phyloP scores from a whole-genome alignment of 2,797 vertebrate genomes.

The Cichlasoma orientale region DNA sequence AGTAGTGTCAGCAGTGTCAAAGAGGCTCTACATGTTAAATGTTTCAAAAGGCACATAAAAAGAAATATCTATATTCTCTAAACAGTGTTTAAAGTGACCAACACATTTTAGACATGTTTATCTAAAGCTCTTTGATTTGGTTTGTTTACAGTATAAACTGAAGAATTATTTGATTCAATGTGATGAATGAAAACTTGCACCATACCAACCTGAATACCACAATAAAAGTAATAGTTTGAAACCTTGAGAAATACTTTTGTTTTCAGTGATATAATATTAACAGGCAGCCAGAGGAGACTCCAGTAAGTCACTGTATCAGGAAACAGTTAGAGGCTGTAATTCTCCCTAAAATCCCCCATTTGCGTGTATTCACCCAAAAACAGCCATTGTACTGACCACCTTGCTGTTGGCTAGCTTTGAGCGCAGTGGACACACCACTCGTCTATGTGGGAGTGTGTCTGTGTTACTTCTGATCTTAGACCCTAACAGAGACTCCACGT shows the following conservation, averaged over 20 bases:
- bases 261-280: background rate
- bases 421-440: background rate
- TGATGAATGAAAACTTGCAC: background rate
- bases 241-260: background rate
- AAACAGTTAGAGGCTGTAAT: background rate
- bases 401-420: conserved; percentile 1
- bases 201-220: background rate
- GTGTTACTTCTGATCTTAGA: background rate
- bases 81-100: background rate
- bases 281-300: background rate
- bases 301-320: background rate
- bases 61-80: background rate
- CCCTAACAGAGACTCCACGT: background rate
- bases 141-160: background rate
- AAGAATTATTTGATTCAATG: background rate
- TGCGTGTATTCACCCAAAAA: conserved; percentile 7
- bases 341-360: background rate
- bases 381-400: conserved; percentile 2
- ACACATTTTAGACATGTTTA: background rate
- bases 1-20: background rate
- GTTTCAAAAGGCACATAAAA: conserved; percentile 4
- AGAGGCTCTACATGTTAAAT: background rate
- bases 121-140: background rate
- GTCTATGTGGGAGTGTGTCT: background rate
- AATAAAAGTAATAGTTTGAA: background rate